Evolutionary conservation across 2,797 vertebrate species (phyloP).

Genomic region (Syngnathus rostellatus): DNA sequence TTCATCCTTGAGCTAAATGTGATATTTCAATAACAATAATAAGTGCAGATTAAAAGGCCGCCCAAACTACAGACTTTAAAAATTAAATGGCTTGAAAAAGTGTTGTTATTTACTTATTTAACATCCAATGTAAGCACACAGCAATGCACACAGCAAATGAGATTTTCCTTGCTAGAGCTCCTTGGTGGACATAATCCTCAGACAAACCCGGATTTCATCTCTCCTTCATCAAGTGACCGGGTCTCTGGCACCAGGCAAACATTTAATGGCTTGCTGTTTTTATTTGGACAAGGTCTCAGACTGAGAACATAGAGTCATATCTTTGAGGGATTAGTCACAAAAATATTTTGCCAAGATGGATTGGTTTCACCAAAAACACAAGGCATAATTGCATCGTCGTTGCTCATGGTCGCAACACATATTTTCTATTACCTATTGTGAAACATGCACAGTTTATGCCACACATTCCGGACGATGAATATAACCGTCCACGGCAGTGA

Average conservation of each 20-base stretch:
- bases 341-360: not conserved
- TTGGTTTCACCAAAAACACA: too few relatives aligned
- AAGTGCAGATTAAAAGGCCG: constrained; percentile 61
- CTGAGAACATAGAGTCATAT: constrained; percentile 19
- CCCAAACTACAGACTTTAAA: constrained; percentile 77
- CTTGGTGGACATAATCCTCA: constrained; percentile 45
- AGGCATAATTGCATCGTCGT: too few relatives aligned
- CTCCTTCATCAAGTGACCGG: constrained; percentile 46
- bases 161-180: constrained; percentile 42
- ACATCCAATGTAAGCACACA: constrained; percentile 45
- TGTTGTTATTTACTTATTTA: constrained; percentile 70
- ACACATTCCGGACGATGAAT: not conserved
- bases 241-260: constrained; percentile 33
- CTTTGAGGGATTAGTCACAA: not conserved
- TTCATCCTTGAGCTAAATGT: constrained; percentile 96
- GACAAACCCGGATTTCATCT: constrained; percentile 35
- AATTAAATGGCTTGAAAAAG: constrained; percentile 69
- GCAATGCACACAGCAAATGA: constrained; percentile 41
- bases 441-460: too few relatives aligned
- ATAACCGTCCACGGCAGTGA: not conserved
- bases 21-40: constrained; percentile 93
- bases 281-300: constrained; percentile 32
- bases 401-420: too few relatives aligned
- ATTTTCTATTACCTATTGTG: too few relatives aligned
- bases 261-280: constrained; percentile 48